phyloP scores from a whole-genome alignment of 2,113 vertebrate genomes.

The Nansenia antarctica region DNA sequence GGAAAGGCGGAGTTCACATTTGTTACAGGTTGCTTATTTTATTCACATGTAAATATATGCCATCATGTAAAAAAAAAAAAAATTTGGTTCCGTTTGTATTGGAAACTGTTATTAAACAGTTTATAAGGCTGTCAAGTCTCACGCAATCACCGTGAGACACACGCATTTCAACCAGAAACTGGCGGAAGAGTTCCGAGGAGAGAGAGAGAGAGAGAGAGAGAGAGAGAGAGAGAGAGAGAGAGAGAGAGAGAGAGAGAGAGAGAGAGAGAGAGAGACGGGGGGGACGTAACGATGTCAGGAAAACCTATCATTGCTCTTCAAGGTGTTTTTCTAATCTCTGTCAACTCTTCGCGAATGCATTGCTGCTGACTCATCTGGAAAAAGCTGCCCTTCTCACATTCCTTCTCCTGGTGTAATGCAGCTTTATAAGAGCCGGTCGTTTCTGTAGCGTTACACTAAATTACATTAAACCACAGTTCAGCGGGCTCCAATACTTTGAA shows the following conservation, averaged over 20 bases:
- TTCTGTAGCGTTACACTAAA: slow-evolving; percentile 66
- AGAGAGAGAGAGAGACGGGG: too few species aligned
- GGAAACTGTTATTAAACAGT: too few species aligned
- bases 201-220: too few species aligned
- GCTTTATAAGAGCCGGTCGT: slow-evolving; percentile 62
- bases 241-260: too few species aligned
- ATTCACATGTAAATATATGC: too few species aligned
- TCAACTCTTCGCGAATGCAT: slow-evolving; percentile 48
- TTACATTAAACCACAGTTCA: slow-evolving; percentile 66
- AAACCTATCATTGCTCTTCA: slow-evolving; percentile 24
- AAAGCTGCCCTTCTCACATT: slow-evolving; percentile 54
- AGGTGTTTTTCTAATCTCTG: slow-evolving; percentile 59
- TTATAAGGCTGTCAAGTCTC: too few species aligned
- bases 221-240: too few species aligned
- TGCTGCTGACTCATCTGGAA: slow-evolving; percentile 72
- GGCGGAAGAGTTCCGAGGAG: neutral
- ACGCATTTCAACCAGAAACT: too few species aligned
- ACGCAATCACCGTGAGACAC: too few species aligned
- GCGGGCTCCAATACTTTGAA: slow-evolving; percentile 59
- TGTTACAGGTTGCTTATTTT: slow-evolving; percentile 32
- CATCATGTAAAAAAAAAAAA: too few species aligned
- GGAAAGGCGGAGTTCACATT: slow-evolving; percentile 11
- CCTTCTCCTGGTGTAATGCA: slow-evolving; percentile 68
- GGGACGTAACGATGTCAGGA: slow-evolving; percentile 19
- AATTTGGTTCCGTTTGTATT: too few species aligned